phyloP scores from a whole-genome alignment of 2,113 vertebrate species.

The Uropsilus gracilis region DNA sequence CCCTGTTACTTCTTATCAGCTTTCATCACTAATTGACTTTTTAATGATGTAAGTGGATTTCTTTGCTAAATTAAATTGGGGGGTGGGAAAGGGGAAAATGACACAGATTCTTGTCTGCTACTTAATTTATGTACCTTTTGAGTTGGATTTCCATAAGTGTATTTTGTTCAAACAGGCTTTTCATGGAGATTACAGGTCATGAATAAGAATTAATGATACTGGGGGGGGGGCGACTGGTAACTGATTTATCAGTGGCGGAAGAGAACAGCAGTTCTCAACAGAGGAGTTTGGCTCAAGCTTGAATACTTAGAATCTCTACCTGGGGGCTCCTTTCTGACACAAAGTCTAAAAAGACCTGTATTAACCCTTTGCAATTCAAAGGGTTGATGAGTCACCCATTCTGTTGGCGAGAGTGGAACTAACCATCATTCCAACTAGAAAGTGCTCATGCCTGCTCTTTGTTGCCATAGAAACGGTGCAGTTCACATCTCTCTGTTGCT shows the following conservation, averaged over 20 bases:
- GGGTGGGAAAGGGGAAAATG: not conserved
- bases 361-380: not conserved
- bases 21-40: conserved; percentile 39
- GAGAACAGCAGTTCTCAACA: not conserved
- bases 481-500: conserved; percentile 84
- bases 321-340: not conserved
- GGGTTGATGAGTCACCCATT: not conserved
- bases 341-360: not conserved
- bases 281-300: not conserved
- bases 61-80: conserved; percentile 27
- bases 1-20: not conserved
- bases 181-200: not conserved
- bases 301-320: not conserved
- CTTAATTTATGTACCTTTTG: not conserved
- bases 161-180: not conserved
- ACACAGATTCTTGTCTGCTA: not conserved
- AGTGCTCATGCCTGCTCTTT: conserved; percentile 62
- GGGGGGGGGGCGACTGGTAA: not conserved
- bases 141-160: not conserved
- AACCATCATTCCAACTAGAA: conserved; percentile 64
- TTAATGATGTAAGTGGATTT: not conserved
- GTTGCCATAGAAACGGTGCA: conserved; percentile 86
- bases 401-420: conserved; percentile 47
- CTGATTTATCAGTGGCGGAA: not conserved
- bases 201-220: not conserved